These are phyloP conservation scores for Phalangium opilio DNA, from an alignment of 2,888 invertebrate genomes.

Conservation along the genomic window DNA sequence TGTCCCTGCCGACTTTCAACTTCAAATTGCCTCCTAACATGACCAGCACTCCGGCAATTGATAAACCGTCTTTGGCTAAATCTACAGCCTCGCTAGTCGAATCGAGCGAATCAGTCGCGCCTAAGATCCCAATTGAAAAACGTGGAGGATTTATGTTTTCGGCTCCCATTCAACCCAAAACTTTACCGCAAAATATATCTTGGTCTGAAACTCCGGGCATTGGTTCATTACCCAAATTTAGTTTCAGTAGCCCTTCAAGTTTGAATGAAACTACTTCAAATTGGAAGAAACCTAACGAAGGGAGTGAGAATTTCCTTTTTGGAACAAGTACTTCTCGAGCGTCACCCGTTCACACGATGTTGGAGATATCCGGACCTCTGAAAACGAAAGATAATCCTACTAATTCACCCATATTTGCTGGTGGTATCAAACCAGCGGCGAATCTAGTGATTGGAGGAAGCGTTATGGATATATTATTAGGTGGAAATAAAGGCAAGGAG, in stretches of 20 bases:
- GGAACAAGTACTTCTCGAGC: too few species aligned
- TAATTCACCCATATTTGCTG: neutral
- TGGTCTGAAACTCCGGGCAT: too few species aligned
- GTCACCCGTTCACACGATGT: too few species aligned
- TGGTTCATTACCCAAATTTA: too few species aligned
- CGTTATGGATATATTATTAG: neutral
- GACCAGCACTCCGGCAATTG: neutral
- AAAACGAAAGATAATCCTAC: too few species aligned
- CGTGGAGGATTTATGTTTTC: neutral
- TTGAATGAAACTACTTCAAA: neutral
- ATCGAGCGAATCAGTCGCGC: too few species aligned
- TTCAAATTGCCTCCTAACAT: constrained; percentile 24
- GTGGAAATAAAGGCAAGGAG: too few species aligned
- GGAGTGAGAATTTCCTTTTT: neutral
- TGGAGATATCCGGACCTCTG: too few species aligned
- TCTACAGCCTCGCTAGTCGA: too few species aligned
- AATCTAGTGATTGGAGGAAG: neutral
- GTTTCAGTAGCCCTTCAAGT: too few species aligned
- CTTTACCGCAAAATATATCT: neutral
- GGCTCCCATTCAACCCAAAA: neutral
- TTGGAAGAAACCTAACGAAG: neutral
- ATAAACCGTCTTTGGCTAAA: neutral
- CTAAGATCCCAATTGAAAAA: neutral
- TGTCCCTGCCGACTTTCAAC: constrained; percentile 43
- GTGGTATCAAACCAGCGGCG: neutral